Evolutionary conservation across 2,797 vertebrate genomes (phyloP), one percentile per base, ranked within the genome.

Genomic region (Percopsis omiscomaycus): DNA sequence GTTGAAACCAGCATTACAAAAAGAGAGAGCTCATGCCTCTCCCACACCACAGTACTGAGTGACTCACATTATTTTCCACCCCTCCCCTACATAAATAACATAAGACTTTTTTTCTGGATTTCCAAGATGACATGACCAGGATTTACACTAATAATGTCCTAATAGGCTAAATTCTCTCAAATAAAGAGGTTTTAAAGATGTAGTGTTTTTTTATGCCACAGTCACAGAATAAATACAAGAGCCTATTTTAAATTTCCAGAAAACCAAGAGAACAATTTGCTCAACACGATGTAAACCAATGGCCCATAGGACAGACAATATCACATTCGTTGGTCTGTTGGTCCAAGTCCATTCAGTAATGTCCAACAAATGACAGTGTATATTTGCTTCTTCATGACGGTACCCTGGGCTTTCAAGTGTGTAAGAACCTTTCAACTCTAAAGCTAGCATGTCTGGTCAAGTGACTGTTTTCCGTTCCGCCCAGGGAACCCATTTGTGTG

Each of bases 391-490:
- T 48, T 6, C 0, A 14, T 32, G 28, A 61, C 28, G 37, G 15
- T 0, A 9, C 37, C 44, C 48, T 4, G 1, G 2, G 45, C 2
- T 64, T 37, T 73, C 37, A 5, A 56, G 45, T 30, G 62, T 29
- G 1, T 2, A 0, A 10, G 11, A 74, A 52, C 4, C 47, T 29
- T 66, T 60, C 16, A 55, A 16, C 6, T 11, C 12, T 48, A 46
- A 60, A 27, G 37, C 5, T 1, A 0, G 6, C 37, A 42, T 42
- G 37, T 45, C 27, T 14, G 60, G 77, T 95, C 93, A 96, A 64
- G 92, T 93, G 71, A 92, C 83, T 0, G 85, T 86, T 74, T 93
- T 94, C 69, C 92, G 93, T 70, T 98, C 95, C 0, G 87, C 72
- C 55, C 93, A 91, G 0, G 93, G 90, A 69, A 94, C 87, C 73